Base-by-base conservation (phyloP, 2,888 invertebrate species). In the Scaptomyza cyrtandrae region DNA sequence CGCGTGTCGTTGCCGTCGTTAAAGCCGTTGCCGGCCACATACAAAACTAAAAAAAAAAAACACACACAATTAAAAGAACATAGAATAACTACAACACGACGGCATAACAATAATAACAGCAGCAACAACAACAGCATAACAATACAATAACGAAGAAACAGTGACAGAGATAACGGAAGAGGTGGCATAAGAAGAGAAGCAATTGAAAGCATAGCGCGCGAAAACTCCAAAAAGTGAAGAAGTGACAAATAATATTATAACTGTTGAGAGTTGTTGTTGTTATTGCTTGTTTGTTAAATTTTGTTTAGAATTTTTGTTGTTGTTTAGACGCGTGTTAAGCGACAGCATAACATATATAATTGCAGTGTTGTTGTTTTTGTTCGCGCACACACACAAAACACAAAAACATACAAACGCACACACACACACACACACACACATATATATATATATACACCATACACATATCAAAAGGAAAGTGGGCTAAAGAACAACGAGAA, bases 1-100 rank as follows among this genome's bases (percentile, higher is more conserved):
- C 75, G 77, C 82, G 85, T 71, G 75, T 67, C 61, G 80, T 68
- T 59, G 63, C 69, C 46, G 67, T 64, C 57, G 31, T 43, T 29
- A 27, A 52, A 27, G 37, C 37, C 37, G 52, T 37, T 48, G 66
- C 63, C 49, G 80, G 50, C 50, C 50, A 50, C n/a, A 35, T 35
- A n/a, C 16, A 41, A 41, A n/a, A 37, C n/a, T n/a, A 6, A 2
- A 24, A 68, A 65, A 39, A 39, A 9, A 7, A 14, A 2, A 16
- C 66, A 65, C 67, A 37, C 6, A 37, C n/a, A 14, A 37, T 49
- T 14, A 14, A 35, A 13, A 16, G 65, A 64, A 70, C 55, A 70
- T 49, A 62, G 57, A 54, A 70, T 35, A 75, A 61, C 72, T 62
- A 63, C 68, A 68, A 68, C 66, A 64, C 66, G 75, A 71, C 74